Conservation (phyloP, 2,888 invertebrate species). For the Lasioglossum pauxillum region DNA sequence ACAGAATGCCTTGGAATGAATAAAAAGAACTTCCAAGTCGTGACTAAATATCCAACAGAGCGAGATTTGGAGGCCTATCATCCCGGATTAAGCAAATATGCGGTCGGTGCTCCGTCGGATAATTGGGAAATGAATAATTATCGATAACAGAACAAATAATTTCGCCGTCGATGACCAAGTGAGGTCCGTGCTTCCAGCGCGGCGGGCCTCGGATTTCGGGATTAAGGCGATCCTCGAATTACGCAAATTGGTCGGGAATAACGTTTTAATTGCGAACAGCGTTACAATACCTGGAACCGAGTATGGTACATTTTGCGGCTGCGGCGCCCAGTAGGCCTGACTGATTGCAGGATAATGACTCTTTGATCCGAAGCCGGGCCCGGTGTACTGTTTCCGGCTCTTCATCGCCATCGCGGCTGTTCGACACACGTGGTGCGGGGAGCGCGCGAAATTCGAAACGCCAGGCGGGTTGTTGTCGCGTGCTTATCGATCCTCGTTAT, state of each 20-base stretch:
- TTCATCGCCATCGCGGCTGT: conserved; percentile 81
- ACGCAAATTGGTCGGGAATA: not conserved
- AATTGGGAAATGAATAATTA: not conserved
- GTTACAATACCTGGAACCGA: conserved; percentile 90
- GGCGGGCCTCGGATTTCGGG: not conserved
- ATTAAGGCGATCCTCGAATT: conserved; percentile 6
- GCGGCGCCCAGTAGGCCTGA: conserved; percentile 93
- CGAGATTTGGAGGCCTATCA: not conserved
- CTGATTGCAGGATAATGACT: conserved; percentile 91
- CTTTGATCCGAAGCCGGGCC: conserved; percentile 77
- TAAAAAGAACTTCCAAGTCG: no score
- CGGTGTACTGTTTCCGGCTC: conserved; percentile 81
- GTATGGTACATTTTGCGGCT: conserved; percentile 92
- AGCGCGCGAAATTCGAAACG: conserved; percentile 45
- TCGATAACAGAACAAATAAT: not conserved
- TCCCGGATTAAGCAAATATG: not conserved
- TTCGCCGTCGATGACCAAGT: not conserved
- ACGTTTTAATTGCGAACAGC: conserved; percentile 22
- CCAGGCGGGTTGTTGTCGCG: not conserved
- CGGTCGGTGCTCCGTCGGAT: not conserved
- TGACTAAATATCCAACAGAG: not conserved
- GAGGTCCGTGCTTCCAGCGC: no score
- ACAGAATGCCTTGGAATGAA: no score
- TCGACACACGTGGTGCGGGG: conserved; percentile 36
- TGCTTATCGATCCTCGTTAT: conserved; percentile 10